These are phyloP conservation scores for Aurelia coerulea DNA, from an alignment of 30 jellyfish, hydroid and myxozoan species.

Conservation along the genomic window DNA sequence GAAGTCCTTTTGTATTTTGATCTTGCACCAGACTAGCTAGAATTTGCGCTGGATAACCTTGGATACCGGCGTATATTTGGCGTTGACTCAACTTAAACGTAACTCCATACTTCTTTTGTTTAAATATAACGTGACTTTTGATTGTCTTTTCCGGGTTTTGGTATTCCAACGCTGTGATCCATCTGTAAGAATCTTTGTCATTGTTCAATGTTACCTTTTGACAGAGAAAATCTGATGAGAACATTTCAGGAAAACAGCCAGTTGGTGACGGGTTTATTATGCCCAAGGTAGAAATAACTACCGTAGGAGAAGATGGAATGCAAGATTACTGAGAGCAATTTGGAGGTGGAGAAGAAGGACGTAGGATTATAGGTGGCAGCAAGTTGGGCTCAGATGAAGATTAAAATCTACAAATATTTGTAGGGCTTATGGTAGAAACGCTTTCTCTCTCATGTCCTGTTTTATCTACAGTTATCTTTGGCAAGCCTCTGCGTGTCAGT, in stretches of 20 bases:
- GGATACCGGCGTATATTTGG: background rate
- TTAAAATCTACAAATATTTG: too few relatives aligned
- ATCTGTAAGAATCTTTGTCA: slow-evolving; percentile 3
- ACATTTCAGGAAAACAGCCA: background rate
- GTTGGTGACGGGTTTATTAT: background rate
- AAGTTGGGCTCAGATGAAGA: too few relatives aligned
- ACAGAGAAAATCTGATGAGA: background rate
- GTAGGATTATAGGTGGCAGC: too few relatives aligned
- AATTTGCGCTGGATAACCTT: slow-evolving; percentile 31
- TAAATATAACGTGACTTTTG: slow-evolving; percentile 10
- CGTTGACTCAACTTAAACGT: background rate
- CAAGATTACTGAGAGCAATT: too few relatives aligned
- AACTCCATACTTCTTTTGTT: slow-evolving; percentile 38
- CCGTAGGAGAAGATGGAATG: too few relatives aligned
- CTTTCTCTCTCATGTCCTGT: too few relatives aligned
- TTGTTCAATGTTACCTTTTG: slow-evolving; percentile 1
- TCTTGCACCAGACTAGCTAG: slow-evolving; percentile 9
- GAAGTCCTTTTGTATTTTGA: background rate
- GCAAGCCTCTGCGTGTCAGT: too few relatives aligned
- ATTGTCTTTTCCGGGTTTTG: background rate
- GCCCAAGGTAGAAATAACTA: background rate
- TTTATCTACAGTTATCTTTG: too few relatives aligned
- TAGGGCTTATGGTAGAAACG: too few relatives aligned
- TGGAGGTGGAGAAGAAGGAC: too few relatives aligned
- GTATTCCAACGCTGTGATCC: slow-evolving; percentile 33